Percentiles rank a stretch among this genome's conserved stretches.
These are phyloP conservation scores for Rhabditoides inermis DNA, from an alignment of 2,888 invertebrate species.

Conservation along the genomic window DNA sequence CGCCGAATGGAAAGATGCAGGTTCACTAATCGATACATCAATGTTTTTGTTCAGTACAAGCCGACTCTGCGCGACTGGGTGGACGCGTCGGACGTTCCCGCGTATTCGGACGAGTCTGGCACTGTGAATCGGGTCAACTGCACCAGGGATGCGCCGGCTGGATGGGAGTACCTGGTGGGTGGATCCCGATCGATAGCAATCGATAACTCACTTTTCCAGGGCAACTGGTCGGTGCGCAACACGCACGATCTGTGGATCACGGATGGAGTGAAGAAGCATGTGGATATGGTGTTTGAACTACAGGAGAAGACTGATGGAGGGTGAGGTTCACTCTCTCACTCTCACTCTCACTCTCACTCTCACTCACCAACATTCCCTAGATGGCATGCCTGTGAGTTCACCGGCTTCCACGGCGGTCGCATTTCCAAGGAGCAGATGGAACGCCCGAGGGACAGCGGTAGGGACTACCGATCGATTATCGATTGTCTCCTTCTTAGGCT, in stretches of 20 bases:
- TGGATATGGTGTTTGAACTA: conserved; percentile 23
- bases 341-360: not conserved
- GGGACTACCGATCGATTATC: not conserved
- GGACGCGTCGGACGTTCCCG: not conserved
- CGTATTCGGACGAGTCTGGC: not conserved
- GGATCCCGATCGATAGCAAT: no score
- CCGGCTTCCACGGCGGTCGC: conserved; percentile 29
- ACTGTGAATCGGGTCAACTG: not conserved
- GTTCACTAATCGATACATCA: no score
- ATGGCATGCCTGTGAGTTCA: conserved; percentile 22
- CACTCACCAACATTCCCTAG: conserved; percentile 4
- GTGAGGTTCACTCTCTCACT: not conserved
- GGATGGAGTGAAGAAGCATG: conserved; percentile 10
- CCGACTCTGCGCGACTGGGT: not conserved
- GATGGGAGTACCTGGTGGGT: not conserved
- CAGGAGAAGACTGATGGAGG: conserved; percentile 13
- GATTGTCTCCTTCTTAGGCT: conserved; percentile 15
- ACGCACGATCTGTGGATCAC: conserved; percentile 26
- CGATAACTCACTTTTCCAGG: conserved; percentile 4
- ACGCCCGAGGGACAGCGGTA: conserved; percentile 6
- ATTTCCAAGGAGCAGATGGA: conserved; percentile 11
- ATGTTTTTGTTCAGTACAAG: not conserved
- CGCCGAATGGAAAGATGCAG: no score
- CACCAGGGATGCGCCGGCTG: not conserved
- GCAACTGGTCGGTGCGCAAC: conserved; percentile 22